Conservation (phyloP, 1,140 invertebrate species). For the Cydia fagiglandana region DNA sequence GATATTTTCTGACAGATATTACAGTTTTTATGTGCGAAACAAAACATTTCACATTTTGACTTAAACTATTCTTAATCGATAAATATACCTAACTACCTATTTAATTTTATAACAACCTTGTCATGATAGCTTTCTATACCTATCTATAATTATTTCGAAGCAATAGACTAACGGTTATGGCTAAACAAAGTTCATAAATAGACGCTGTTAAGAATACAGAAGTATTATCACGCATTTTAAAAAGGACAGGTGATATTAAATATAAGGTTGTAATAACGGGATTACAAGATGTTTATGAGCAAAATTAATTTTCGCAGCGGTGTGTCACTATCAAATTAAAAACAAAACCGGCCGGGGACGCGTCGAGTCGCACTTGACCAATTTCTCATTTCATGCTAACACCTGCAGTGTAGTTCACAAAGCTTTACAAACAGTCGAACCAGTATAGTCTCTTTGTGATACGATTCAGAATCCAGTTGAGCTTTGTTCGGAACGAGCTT, state of each 20-base stretch:
- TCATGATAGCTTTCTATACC: no score
- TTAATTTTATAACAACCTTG: no score
- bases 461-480: background rate
- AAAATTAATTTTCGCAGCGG: no score
- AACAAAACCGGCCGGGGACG: background rate
- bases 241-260: background rate
- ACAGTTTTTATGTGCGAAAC: no score
- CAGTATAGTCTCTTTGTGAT: background rate
- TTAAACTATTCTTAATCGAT: no score
- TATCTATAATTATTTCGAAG: no score
- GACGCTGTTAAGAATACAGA: background rate
- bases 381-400: background rate
- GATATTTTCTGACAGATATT: no score
- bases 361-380: conserved; percentile 1
- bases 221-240: background rate
- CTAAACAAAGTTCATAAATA: background rate
- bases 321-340: no score
- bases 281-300: background rate
- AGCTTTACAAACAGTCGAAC: background rate
- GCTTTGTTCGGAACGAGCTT: background rate
- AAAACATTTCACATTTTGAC: no score
- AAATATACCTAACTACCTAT: no score
- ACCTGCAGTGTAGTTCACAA: background rate
- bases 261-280: background rate
- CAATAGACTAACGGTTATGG: background rate